Base-by-base conservation (phyloP, 2,113 vertebrate genomes). In the Sapayoa aenigma region DNA sequence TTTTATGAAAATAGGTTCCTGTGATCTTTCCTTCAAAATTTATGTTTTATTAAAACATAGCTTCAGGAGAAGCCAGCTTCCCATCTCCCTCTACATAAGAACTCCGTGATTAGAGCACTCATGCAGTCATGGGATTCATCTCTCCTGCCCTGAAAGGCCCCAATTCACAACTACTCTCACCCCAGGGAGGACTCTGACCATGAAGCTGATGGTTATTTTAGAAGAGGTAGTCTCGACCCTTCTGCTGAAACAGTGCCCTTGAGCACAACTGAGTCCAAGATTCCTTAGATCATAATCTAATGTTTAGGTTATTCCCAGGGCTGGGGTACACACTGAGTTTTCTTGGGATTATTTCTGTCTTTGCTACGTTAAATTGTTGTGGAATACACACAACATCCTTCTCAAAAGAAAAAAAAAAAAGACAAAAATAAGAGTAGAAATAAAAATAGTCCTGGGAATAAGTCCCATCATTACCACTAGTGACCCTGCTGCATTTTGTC, bases 31-130 rank as follows among this genome's bases (percentile, higher is more conserved):
- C 87, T 96, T 93, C 96, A 95, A 94, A 96, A 95, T 91, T 94
- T 94, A 96, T 95, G 93, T 97, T 97, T 97, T 96, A 96, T 97
- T 97, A 95, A 97, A 97, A 92, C 84, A 65, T 95, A 96, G 93
- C 95, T 96, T 75, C 89, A 94, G 93, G 95, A 95, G 84, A 94
- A 94, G 93, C 84, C 91, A 65, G 58, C 95, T 95, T 96, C 77
- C 84, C 96, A 94, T 95, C 69, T 95, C 58, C 73, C 91, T 91
- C 91, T 62, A 17, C 87, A 24, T 60, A 94, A 63, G 77, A 91
- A 69, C 77, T 93, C 81, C 76, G 81, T 92, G 94, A 96, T 95
- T 95, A 96, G 66, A 97, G 93, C 44, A 62, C 81, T 94, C 83
- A 89, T 5, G 21, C 82, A 95, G 75, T 92, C 93, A 94, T 75